Evolutionary conservation across 2,888 invertebrate species (phyloP).

Genomic region (Fragum fragum): DNA sequence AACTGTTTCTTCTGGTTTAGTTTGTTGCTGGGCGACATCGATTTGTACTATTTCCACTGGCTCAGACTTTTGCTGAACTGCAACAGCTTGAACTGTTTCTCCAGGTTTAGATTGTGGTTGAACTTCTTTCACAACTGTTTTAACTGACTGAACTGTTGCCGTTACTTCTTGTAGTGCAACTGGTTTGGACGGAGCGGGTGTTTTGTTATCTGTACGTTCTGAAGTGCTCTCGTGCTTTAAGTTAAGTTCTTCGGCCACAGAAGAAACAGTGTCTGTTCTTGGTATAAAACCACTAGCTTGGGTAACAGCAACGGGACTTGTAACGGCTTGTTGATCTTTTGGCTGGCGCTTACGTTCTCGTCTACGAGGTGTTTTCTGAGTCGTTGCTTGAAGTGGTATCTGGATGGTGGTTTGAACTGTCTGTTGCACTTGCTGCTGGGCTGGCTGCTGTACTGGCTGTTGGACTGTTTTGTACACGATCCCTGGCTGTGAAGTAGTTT

Average conservation of each 20-base stretch:
- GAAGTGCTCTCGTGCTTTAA: slow-evolving; percentile 36
- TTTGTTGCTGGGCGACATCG: not conserved
- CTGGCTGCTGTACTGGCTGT: not conserved
- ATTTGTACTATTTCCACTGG: not conserved
- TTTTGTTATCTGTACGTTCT: not conserved
- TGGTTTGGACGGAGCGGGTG: not conserved
- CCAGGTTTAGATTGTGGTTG: not conserved
- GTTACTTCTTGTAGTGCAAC: not conserved
- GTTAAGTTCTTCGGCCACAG: slow-evolving; percentile 57
- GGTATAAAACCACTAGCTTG: slow-evolving; percentile 55
- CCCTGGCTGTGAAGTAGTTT: not conserved
- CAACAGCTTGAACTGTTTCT: not conserved
- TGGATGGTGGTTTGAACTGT: not conserved
- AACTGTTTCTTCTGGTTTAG: not conserved
- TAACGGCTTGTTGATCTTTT: not conserved
- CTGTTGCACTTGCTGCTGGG: not conserved
- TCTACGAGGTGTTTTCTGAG: not conserved
- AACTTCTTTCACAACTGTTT: not conserved
- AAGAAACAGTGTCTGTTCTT: slow-evolving; percentile 51
- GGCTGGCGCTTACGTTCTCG: not conserved
- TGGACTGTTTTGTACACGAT: not conserved
- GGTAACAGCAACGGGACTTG: not conserved
- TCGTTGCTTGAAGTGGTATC: not conserved
- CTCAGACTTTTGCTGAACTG: not conserved
- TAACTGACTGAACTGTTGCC: not conserved